Evolutionary conservation across 2,797 vertebrate genomes (phyloP), one percentile per base, ranked within the genome.

Genomic region (Hydrolagus colliei): DNA sequence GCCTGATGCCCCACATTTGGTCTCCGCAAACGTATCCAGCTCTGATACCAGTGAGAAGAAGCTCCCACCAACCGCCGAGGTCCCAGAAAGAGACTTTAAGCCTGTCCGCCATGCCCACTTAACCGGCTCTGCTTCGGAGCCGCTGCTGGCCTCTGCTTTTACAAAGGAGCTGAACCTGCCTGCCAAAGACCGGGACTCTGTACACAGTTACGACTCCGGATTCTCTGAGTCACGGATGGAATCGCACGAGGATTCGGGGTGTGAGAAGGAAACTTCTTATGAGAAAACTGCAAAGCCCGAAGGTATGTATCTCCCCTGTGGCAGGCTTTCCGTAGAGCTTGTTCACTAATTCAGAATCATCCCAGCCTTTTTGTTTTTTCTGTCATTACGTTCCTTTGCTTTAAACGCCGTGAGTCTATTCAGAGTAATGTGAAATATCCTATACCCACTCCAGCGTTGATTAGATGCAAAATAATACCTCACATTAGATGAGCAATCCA

Each of bases 231-330:
- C 92, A 2, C 67, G 89, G 72, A 89, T 92, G 88, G 93, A 92
- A 86, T 93, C 92, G 0, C 90, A 93, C 86, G 93, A 94, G 88
- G 90, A 86, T n/a, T 20, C 87, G 27, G 93, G 96, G 18, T 89
- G 92, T 72, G 96, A 97, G 88, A 97, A 97, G 86, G 96, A 98
- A 90, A 95, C 96, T 0, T 93, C 94, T 59, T 96, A 93, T 86
- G 98, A 99, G 92, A 97, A 96, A 90, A 90, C 93, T 1, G 90
- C 96, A 87, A 95, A 96, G 86, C 98, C 97, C 18, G 98, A 99
- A 96, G 98, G 98, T 99, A 91, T 86, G 35, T 67, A 73, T 76
- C 41, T 20, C 14, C 12, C 63, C 1, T 52, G 32, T 35, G 1
- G 1, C 13, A 8, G 67, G 67, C 35, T 35, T 10, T 0, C 13